Base-by-base conservation (phyloP, 1,140 invertebrate species). In the Globodera rostochiensis region DNA sequence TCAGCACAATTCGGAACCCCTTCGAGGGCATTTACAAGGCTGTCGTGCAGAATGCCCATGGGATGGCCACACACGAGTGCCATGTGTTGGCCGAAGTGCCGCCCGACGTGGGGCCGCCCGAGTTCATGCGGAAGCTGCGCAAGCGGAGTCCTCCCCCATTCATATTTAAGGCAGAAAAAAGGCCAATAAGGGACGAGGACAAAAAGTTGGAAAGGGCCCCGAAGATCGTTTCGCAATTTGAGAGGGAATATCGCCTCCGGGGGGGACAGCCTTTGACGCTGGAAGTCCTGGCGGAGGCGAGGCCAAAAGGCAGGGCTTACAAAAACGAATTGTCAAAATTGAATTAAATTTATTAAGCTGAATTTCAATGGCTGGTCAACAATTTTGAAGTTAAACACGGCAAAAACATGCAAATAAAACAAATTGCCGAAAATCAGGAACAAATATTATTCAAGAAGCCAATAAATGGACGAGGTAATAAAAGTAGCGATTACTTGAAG, bases 351-450 rank as follows among this genome's bases (percentile, higher is more conserved):
- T 46, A 13, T 77, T 25, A 64, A 71, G 87, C 87, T 11, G 64
- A 78, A 21, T 88, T 88, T 57, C 66, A 80, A 60, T 88, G 87
- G 87, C 60, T 80, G 50, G 69, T 85, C 25, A 88, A 88, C 74
- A 88, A 88, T 67, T 88, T 88, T 70, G 87, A 88, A 79, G 64
- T 88, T 19, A 85, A 87, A 67, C 21, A 19, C 3, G 84, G 82
- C 60, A 79, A 86, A 74, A n/a, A 83, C 21, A 75, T 88, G 11
- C 74, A 80, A 50, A 89, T 89, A 53, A 73, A 83, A 60, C 82
- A 71, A 46, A 60, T 76, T 15, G 81, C 66, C 15, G 77, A 82
- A 15, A 88, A 89, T 50, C 21, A 64, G 19, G 85, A 86, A 15
- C 73, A 80, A 76, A 73, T 84, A 46, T 67, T 47, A 45, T 82